Evolutionary conservation across 2,797 vertebrate genomes (phyloP).

Genomic region (Mormyrops boulengeri): DNA sequence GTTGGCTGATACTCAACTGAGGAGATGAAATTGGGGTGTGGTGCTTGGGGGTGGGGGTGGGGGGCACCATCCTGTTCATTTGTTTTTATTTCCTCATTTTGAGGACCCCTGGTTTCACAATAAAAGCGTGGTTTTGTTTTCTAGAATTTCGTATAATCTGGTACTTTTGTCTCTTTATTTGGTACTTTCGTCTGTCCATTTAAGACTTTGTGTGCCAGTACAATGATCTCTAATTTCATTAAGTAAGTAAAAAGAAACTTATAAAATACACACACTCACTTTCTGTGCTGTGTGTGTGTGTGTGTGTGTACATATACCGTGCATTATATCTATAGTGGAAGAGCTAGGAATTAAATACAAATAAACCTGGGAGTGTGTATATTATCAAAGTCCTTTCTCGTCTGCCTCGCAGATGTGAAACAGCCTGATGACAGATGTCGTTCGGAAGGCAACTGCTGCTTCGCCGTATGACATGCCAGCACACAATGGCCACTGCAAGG

Average conservation of each 20-base stretch:
- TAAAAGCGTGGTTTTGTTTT: background rate
- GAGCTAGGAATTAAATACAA: conserved; percentile 17
- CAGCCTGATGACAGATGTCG: background rate
- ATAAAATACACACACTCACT: background rate
- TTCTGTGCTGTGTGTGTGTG: background rate
- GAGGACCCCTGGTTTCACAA: background rate
- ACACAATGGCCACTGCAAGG: background rate
- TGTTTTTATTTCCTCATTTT: background rate
- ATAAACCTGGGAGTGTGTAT: background rate
- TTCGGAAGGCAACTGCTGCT: background rate
- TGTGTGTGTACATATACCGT: background rate
- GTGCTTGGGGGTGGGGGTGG: background rate
- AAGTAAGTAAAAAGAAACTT: background rate
- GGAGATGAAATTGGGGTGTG: background rate
- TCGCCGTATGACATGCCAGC: background rate
- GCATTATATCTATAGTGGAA: background rate
- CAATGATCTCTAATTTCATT: background rate
- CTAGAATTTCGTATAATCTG: background rate
- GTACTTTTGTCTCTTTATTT: background rate
- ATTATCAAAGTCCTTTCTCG: background rate
- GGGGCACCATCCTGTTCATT: background rate
- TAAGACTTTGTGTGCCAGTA: background rate
- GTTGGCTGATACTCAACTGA: background rate
- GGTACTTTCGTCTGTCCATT: background rate
- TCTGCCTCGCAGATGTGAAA: background rate